Evolutionary conservation across 1,140 invertebrate genomes (phyloP), one percentile per base, ranked within the genome.

Genomic region (Drosophila dunni): DNA sequence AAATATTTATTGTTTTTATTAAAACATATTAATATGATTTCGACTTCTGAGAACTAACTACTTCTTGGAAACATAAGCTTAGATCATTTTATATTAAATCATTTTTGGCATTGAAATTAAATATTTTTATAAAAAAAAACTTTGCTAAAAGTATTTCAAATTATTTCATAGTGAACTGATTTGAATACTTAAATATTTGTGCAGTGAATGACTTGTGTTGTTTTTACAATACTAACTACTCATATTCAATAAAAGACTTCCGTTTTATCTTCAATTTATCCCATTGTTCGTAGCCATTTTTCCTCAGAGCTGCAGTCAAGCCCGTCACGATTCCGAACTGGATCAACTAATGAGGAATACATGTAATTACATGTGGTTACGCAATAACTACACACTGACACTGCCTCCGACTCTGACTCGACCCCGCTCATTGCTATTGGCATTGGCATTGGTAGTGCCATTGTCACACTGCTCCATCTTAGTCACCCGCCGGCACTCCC

Each of bases 331-430:
- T 45, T 79, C 56, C 74, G 48, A 62, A 64, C 77, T 77, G 75
- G 51, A 50, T 56, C 68, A 74, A 89, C 80, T 89, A 84, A 89
- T 89, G 84, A 81, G 71, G 68, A 75, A 89, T 75, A 88, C 81
- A 75, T 68, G 81, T 89, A 89, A 89, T 89, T 89, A 84, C 84
- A 89, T 79, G 84, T 71, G 84, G 81, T 78, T 89, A 68, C 64
- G 78, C 65, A 83, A 88, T 88, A 89, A 79, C 62, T 38, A 60
- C 54, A 64, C 24, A 42, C 46, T 61, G 46, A 29, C 24, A 29
- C 24, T 29, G 24, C 24, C 24, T 29, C 2, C 3, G 24, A 29
- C 24, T 29, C 24, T 5, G 24, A 56, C 38, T 45, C 33, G 20
- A 36, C 45, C 40, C 34, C 20, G 34, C 40, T 56, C 54, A 51